phyloP scores from a whole-genome alignment of 2,113 vertebrate species.

The Rhadina sibilatrix region DNA sequence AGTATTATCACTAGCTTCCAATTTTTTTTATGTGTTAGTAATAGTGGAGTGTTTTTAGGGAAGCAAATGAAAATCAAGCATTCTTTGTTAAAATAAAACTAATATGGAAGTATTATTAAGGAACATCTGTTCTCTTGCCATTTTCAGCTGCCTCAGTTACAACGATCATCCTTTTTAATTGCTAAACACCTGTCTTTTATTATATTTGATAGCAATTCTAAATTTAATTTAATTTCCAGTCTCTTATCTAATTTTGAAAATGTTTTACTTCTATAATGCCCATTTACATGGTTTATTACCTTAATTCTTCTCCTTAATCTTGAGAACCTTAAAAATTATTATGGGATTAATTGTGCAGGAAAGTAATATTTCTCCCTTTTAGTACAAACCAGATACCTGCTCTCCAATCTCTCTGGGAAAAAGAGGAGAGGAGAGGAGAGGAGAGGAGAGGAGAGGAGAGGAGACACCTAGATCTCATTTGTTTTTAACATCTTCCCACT shows the following conservation, averaged over 20 bases:
- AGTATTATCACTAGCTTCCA: background rate
- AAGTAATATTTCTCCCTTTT: slow-evolving; percentile 34
- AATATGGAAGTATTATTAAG: slow-evolving; percentile 5
- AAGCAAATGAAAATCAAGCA: slow-evolving; percentile 19
- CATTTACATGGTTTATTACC: slow-evolving; percentile 56
- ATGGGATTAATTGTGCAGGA: slow-evolving; percentile 56
- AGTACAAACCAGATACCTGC: slow-evolving; percentile 15
- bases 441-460: background rate
- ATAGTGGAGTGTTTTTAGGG: slow-evolving; percentile 1
- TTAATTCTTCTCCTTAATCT: slow-evolving; percentile 63
- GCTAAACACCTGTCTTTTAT: slow-evolving; percentile 69
- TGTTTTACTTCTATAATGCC: slow-evolving; percentile 47
- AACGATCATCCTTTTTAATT: slow-evolving; percentile 48
- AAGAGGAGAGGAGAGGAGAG: background rate
- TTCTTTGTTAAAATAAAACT: slow-evolving; percentile 27
- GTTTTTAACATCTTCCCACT: background rate
- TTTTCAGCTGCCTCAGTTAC: slow-evolving; percentile 45
- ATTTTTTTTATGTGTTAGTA: background rate
- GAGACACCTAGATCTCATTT: background rate
- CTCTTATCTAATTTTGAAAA: slow-evolving; percentile 14
- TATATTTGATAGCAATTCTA: slow-evolving; percentile 52
- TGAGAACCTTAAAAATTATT: slow-evolving; percentile 54
- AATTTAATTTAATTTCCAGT: slow-evolving; percentile 45
- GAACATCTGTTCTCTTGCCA: slow-evolving; percentile 59
- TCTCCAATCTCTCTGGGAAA: slow-evolving; percentile 12